Percentiles rank a stretch among this genome's conserved stretches.
phyloP scores from a whole-genome alignment of 2,797 vertebrate genomes.

The Hemibagrus guttatus region DNA sequence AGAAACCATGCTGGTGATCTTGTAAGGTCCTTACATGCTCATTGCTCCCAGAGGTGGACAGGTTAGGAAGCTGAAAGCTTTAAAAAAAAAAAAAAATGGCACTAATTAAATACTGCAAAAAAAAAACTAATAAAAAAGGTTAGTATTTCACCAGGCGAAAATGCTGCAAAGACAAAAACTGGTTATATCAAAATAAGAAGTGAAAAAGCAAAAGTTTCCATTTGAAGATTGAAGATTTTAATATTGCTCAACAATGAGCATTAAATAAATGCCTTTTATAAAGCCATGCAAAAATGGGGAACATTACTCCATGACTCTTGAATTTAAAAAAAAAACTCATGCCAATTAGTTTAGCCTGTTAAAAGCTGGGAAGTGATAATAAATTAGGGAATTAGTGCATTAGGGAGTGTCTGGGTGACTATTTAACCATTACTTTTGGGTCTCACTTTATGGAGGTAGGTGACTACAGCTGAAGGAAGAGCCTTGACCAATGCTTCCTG shows the following conservation, averaged over 20 bases:
- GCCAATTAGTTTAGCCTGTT: not conserved
- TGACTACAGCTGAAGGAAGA: slow-evolving; percentile 68
- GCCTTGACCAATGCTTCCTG: slow-evolving; percentile 64
- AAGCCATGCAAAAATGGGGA: not conserved
- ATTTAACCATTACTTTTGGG: slow-evolving; percentile 17
- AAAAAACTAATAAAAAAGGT: not conserved
- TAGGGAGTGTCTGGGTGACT: not conserved
- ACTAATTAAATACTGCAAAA: not conserved
- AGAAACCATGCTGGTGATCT: slow-evolving; percentile 40
- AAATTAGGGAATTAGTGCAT: slow-evolving; percentile 3
- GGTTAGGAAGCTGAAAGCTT: slow-evolving; percentile 77
- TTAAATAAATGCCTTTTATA: not conserved
- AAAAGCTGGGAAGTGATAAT: not conserved
- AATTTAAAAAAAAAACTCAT: not conserved
- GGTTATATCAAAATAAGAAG: not conserved
- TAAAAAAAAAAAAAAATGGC: slow-evolving; percentile 10
- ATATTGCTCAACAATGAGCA: not conserved
- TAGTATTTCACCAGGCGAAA: not conserved
- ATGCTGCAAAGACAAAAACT: not conserved
- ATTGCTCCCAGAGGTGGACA: slow-evolving; percentile 80
- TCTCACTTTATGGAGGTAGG: slow-evolving; percentile 68
- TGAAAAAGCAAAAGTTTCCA: not conserved
- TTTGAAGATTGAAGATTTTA: not conserved
- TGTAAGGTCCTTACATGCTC: slow-evolving; percentile 73
- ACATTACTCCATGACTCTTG: slow-evolving; percentile 11